Conservation (phyloP, 1,140 invertebrate species). For the Venturia canescens region DNA sequence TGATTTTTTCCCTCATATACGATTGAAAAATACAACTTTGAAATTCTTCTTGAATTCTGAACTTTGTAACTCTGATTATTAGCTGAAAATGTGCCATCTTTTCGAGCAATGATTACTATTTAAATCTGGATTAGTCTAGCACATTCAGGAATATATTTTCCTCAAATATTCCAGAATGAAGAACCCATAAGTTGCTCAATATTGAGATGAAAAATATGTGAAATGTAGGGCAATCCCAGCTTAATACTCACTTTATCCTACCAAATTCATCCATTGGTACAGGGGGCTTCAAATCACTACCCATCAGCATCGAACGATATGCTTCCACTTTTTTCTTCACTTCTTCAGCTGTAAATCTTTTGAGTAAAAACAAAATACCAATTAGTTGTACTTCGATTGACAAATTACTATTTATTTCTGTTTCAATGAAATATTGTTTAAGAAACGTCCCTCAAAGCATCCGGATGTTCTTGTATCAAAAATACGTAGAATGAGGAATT, state of each 20-base stretch:
- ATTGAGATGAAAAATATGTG: background rate
- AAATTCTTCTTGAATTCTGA: background rate
- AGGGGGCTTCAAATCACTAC: slow-evolving; percentile 58
- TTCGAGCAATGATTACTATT: background rate
- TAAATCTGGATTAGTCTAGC: slow-evolving; percentile 15
- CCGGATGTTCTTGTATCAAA: background rate
- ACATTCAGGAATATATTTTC: background rate
- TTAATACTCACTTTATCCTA: slow-evolving; percentile 62
- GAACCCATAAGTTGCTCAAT: background rate
- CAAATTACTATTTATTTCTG: no score
- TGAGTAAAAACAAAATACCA: background rate
- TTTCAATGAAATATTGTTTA: no score
- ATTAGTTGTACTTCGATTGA: slow-evolving; percentile 1
- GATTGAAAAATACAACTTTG: background rate
- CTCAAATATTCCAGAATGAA: background rate
- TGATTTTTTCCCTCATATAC: background rate
- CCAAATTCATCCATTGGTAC: slow-evolving; percentile 65
- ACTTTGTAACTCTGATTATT: background rate
- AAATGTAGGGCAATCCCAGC: background rate
- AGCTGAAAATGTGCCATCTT: background rate
- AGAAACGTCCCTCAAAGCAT: no score
- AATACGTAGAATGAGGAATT: slow-evolving; percentile 22
- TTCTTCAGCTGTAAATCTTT: slow-evolving; percentile 64
- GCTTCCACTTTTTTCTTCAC: slow-evolving; percentile 61
- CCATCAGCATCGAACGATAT: slow-evolving; percentile 63